Evolutionary conservation across 2,113 vertebrate species (phyloP).

Genomic region (Lepus timidus): DNA sequence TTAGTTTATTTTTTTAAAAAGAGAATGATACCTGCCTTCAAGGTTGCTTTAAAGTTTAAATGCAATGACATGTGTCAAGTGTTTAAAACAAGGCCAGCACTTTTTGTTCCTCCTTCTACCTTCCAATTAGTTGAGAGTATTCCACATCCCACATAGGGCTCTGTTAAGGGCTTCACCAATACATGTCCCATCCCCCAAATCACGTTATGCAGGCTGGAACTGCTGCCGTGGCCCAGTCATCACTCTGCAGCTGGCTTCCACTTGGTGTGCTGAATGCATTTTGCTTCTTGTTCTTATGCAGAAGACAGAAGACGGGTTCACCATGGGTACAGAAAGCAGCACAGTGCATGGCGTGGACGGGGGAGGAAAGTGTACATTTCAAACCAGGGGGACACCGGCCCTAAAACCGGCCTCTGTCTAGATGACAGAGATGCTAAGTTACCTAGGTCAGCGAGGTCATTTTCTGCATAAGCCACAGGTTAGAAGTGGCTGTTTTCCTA

Average conservation of each 20-base stretch:
- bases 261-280: not conserved
- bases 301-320: not conserved
- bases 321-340: not conserved
- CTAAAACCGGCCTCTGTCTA: not conserved
- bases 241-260: not conserved
- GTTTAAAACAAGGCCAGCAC: not conserved
- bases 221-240: not conserved
- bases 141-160: not conserved
- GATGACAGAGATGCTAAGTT: not conserved
- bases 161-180: not conserved
- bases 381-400: not conserved
- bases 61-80: not conserved
- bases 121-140: not conserved
- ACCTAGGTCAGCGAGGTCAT: not conserved
- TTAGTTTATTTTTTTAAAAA: not conserved
- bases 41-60: constrained; percentile 39
- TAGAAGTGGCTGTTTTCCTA: not conserved
- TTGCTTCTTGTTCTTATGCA: not conserved
- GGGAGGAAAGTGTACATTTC: not conserved
- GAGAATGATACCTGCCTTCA: not conserved
- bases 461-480: not conserved
- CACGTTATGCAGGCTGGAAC: not conserved
- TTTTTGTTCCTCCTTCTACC: not conserved
- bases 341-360: fast-evolving
- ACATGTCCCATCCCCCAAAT: not conserved